These are phyloP conservation scores for Diaphora mendica DNA, from an alignment of 2,888 invertebrate species.

Conservation along the genomic window DNA sequence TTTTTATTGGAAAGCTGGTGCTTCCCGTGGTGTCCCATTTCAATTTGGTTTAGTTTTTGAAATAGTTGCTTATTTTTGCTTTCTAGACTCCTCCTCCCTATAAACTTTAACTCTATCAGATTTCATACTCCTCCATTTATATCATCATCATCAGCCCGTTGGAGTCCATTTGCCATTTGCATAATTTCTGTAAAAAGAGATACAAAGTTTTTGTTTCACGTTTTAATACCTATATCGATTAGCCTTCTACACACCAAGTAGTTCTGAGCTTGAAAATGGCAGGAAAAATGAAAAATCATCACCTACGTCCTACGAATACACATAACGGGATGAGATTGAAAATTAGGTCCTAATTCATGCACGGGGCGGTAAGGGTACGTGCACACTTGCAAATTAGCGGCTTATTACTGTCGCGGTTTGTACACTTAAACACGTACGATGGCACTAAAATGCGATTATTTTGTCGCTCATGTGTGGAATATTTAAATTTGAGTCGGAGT, in stretches of 20 bases:
- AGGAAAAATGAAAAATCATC: slow-evolving; percentile 69
- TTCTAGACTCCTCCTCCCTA: too few species aligned
- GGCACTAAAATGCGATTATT: slow-evolving; percentile 43
- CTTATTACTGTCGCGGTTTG: slow-evolving; percentile 62
- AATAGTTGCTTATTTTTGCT: too few species aligned
- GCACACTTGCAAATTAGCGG: slow-evolving; percentile 71
- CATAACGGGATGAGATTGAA: slow-evolving; percentile 58
- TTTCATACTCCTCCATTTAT: too few species aligned
- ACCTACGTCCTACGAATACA: slow-evolving; percentile 23
- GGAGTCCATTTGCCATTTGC: too few species aligned
- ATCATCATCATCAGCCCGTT: too few species aligned
- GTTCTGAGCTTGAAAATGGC: slow-evolving; percentile 50
- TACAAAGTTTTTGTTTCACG: too few species aligned
- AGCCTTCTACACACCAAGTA: slow-evolving; percentile 37
- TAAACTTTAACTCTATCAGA: too few species aligned
- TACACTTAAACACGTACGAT: slow-evolving; percentile 70
- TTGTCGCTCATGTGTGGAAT: slow-evolving; percentile 32
- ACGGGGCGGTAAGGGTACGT: slow-evolving; percentile 65
- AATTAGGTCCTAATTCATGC: slow-evolving; percentile 78
- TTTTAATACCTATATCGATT: too few species aligned
- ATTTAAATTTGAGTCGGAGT: slow-evolving; percentile 31
- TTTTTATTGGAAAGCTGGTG: too few species aligned
- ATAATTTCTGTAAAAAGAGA: too few species aligned
- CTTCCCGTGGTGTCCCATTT: too few species aligned
- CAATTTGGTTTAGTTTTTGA: too few species aligned